Conservation (phyloP, 2,797 vertebrate genomes). For the Manis pentadactyla region DNA sequence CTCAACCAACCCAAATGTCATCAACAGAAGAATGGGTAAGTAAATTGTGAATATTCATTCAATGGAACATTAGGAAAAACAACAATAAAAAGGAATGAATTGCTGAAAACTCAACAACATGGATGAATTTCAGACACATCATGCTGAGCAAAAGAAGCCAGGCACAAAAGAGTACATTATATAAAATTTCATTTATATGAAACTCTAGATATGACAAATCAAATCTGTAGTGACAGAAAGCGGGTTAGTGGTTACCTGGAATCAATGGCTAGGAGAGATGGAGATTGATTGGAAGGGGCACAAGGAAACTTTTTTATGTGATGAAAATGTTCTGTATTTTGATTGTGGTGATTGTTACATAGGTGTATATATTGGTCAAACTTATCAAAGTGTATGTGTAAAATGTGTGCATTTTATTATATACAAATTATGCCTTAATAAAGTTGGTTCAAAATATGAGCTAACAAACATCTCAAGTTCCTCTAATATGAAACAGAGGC, state of each 20-base stretch:
- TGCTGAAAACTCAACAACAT: neutral
- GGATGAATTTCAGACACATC: neutral
- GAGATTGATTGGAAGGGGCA: neutral
- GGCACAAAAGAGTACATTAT: neutral
- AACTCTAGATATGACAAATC: neutral
- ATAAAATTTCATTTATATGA: neutral
- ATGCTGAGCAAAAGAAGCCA: neutral
- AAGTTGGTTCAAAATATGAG: neutral
- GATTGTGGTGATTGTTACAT: neutral
- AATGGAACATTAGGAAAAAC: neutral
- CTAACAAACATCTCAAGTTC: too few species aligned
- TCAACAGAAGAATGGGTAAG: neutral
- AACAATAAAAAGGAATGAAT: neutral
- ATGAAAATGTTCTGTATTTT: neutral
- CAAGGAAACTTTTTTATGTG: neutral
- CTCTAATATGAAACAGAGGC: too few species aligned
- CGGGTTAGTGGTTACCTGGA: neutral
- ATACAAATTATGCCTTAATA: neutral
- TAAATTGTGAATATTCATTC: neutral
- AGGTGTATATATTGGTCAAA: neutral
- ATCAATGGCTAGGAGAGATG: accelerated
- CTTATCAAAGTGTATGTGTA: neutral
- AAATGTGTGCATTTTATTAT: neutral
- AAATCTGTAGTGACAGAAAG: neutral
- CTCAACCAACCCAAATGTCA: neutral